A percentile compares a stretch with the other conserved stretches of the same genome.
phyloP scores from a whole-genome alignment of 2,797 vertebrate species.

The Onychomys arenicola region DNA sequence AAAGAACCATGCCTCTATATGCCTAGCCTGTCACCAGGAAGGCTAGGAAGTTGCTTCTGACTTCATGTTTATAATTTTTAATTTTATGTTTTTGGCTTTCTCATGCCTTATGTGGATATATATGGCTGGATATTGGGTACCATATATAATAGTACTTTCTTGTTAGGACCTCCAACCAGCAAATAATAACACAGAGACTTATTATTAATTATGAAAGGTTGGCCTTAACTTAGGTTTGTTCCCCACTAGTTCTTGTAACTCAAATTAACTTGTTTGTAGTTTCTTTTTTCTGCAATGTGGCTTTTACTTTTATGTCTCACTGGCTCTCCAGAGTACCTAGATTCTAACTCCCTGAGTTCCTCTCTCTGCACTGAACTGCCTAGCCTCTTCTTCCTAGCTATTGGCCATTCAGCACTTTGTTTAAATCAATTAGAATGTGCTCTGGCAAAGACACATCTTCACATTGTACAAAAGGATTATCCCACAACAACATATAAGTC shows the following conservation, averaged over 20 bases:
- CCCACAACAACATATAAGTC: neutral
- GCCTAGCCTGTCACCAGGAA: neutral
- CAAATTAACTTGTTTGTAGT: neutral
- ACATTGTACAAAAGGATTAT: neutral
- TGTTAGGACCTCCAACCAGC: neutral
- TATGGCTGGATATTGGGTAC: neutral
- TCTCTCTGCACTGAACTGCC: neutral
- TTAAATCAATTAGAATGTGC: neutral
- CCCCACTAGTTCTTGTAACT: neutral
- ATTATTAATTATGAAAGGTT: neutral
- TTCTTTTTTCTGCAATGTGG: neutral
- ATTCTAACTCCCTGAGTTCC: neutral
- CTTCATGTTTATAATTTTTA: neutral
- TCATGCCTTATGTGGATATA: neutral
- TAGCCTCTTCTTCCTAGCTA: neutral
- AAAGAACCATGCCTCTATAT: neutral
- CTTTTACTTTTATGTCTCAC: neutral
- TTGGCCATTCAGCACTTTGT: neutral
- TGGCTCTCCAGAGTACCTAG: neutral
- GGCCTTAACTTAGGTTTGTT: neutral
- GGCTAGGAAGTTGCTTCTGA: neutral
- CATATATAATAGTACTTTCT: neutral
- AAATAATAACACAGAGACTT: neutral
- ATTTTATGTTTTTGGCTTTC: neutral
- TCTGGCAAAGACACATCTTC: neutral